Evolutionary conservation across 2,888 invertebrate species (phyloP).

Genomic region (Spodoptera exigua): DNA sequence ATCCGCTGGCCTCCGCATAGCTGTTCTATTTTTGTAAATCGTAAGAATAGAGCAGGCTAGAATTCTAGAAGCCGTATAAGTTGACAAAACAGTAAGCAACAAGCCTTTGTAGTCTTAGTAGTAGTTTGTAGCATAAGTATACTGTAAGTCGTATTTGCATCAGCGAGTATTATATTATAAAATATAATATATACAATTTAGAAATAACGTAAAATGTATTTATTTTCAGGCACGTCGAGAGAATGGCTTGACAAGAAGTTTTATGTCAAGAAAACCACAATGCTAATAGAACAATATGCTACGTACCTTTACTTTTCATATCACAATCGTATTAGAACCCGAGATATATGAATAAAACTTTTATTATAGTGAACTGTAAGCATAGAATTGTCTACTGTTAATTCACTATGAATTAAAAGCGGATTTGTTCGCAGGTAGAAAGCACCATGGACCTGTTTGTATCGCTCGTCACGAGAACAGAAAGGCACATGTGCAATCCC

Average conservation of each 20-base stretch:
- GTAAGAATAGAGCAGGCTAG: slow-evolving; percentile 22
- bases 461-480: slow-evolving; percentile 43
- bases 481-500: slow-evolving; percentile 66
- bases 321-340: too few species aligned
- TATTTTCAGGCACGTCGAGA: slow-evolving; percentile 36
- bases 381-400: slow-evolving; percentile 15
- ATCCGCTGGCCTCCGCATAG: slow-evolving; percentile 16
- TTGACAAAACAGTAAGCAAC: slow-evolving; percentile 26
- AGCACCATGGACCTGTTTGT: slow-evolving; percentile 50
- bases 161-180: not conserved
- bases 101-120: slow-evolving; percentile 24
- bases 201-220: slow-evolving; percentile 23
- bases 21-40: slow-evolving; percentile 38
- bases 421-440: slow-evolving; percentile 50
- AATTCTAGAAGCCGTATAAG: slow-evolving; percentile 46
- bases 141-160: slow-evolving; percentile 11
- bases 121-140: slow-evolving; percentile 24
- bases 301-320: too few species aligned
- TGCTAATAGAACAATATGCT: slow-evolving; percentile 2
- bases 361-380: slow-evolving; percentile 2
- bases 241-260: slow-evolving; percentile 10
- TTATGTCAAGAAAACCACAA: slow-evolving; percentile 8
- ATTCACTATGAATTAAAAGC: slow-evolving; percentile 40
- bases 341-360: not conserved
- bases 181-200: not conserved